Evolutionary conservation across 2,888 invertebrate genomes (phyloP), one percentile per base, ranked within the genome.

Genomic region (Bedellia somnulentella): DNA sequence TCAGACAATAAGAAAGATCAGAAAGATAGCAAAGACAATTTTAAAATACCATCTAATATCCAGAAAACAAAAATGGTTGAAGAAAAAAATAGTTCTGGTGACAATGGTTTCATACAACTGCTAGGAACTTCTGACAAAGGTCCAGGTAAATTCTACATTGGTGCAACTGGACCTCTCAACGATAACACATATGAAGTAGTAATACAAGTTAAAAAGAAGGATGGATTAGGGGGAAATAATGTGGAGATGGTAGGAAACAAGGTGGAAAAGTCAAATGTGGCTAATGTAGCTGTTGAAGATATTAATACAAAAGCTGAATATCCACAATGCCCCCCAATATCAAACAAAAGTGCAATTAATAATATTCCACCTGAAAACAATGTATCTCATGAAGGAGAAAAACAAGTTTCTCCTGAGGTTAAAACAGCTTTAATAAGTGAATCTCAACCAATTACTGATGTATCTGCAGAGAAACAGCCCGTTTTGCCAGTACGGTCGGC

Each of bases 161-260:
- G 68, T 10, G 56, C 70, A 13, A 55, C 62, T 4, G 66, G 61
- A 3, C 52, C 63, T 11, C 45, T 73, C 5, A 62, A 60, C 16
- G 15, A 68, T 36, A 56, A 68, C 29, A 60, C 54, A 11, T 75
- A 71, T 37, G 75, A 75, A 58, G 66, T 75, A 8, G 46, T 73
- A 5, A 68, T 75, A 43, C 71, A 73, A 35, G 46, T 75, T 5
- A 56, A 60, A 29, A 75, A 71, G 35, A 73, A 67, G 42, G 61
- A 56, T 14, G n/a, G n/a, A n/a, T n/a, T n/a, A 35, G 36, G 2
- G 39, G 37, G 15, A 42, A 25, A 17, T 11, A 29, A 10, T 5
- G 14, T n/a, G 10, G 8, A 29, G 9, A 18, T 11, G 9, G 3
- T 26, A 9, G 10, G 15, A 15, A 10, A 26, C 8, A 24, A n/a